Evolutionary conservation across 2,888 invertebrate genomes (phyloP).

Genomic region (Hirudinaria manillensis): DNA sequence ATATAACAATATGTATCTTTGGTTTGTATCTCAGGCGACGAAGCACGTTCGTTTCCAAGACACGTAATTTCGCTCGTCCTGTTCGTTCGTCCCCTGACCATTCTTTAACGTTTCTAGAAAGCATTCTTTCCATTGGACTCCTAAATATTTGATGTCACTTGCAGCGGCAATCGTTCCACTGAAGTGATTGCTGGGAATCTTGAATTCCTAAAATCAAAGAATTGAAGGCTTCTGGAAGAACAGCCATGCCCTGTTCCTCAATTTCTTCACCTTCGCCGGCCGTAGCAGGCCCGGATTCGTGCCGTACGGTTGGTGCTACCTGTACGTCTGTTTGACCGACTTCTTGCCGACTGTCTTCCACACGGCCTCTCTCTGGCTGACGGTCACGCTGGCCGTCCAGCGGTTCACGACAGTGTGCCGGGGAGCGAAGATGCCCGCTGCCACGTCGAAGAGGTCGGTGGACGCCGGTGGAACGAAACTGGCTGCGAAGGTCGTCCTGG

Average conservation of each 20-base stretch:
- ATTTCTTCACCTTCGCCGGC: constrained; percentile 77
- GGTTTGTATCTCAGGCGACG: too few relatives aligned
- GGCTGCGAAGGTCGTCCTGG: background rate
- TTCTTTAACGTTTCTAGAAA: too few relatives aligned
- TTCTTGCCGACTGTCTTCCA: constrained; percentile 48
- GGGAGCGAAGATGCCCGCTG: background rate
- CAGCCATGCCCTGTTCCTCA: constrained; percentile 70
- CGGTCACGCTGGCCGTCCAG: constrained; percentile 57
- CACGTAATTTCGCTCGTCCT: too few relatives aligned
- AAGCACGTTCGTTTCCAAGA: too few relatives aligned
- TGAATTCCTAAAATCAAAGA: too few relatives aligned
- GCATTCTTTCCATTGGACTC: too few relatives aligned
- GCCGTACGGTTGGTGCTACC: constrained; percentile 68
- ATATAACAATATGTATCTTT: too few relatives aligned
- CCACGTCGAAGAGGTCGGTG: background rate
- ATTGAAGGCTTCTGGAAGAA: too few relatives aligned
- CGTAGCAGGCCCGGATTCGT: constrained; percentile 65
- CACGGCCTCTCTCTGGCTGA: constrained; percentile 35
- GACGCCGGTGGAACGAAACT: background rate
- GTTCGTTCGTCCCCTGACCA: too few relatives aligned
- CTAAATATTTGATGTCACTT: too few relatives aligned
- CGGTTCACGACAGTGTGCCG: constrained; percentile 77
- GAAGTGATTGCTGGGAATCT: too few relatives aligned
- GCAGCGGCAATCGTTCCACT: too few relatives aligned
- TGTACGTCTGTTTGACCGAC: constrained; percentile 58